These are phyloP conservation scores for Semaprochilodus insignis DNA, from an alignment of 2,797 vertebrate species.

Conservation along the genomic window DNA sequence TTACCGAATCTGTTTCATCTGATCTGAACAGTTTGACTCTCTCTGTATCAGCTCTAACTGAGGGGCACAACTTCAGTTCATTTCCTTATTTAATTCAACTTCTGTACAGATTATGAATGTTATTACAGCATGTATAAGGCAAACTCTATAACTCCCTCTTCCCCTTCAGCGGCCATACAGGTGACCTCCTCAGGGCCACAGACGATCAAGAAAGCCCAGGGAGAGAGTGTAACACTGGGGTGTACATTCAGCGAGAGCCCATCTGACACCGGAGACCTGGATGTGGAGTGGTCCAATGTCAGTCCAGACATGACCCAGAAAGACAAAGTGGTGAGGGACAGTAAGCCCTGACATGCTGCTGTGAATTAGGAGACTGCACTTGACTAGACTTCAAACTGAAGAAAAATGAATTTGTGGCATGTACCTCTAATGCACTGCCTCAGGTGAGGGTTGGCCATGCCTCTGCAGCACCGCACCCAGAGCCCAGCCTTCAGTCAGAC, in stretches of 20 bases:
- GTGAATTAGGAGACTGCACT: neutral
- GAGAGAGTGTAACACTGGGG: conserved; percentile 77
- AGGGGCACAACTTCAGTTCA: neutral
- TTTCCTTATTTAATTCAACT: no score
- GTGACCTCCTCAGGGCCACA: conserved; percentile 84
- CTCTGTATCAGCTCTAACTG: neutral
- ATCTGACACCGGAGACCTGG: conserved; percentile 84
- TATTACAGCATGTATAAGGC: no score
- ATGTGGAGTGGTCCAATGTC: conserved; percentile 90
- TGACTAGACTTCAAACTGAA: neutral
- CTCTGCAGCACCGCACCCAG: neutral
- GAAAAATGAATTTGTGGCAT: neutral
- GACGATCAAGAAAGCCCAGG: conserved; percentile 80
- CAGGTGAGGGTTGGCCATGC: neutral
- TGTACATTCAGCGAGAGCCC: conserved; percentile 82
- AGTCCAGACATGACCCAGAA: conserved; percentile 84
- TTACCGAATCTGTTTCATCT: neutral
- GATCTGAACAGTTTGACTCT: neutral
- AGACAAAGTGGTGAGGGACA: conserved; percentile 82
- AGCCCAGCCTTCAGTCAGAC: neutral
- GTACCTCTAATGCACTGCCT: neutral
- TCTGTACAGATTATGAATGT: neutral
- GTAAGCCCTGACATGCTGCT: neutral
- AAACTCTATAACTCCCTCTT: conserved; percentile 20
- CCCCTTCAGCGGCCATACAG: conserved; percentile 72